Evolutionary conservation across 2,797 vertebrate genomes (phyloP).

Genomic region (Coilia nasus): DNA sequence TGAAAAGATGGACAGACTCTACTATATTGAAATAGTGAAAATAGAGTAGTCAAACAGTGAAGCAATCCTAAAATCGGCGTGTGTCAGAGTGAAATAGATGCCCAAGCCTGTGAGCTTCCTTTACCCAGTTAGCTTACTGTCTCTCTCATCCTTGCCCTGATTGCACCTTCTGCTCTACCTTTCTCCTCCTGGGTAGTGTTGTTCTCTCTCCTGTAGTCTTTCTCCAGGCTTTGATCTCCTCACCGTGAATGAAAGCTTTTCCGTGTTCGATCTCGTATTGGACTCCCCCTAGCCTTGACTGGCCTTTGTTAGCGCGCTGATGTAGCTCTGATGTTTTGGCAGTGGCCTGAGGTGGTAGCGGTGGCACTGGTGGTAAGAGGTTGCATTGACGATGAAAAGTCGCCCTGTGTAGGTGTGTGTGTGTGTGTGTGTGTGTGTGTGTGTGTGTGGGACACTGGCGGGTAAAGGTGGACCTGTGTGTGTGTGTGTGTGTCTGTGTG

Average conservation of each 20-base stretch:
- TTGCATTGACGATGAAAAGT: no score
- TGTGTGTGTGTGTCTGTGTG: no score
- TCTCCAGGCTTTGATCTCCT: neutral
- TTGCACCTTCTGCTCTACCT: neutral
- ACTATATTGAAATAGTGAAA: no score
- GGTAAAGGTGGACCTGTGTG: no score
- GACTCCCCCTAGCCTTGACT: neutral
- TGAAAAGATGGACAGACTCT: no score
- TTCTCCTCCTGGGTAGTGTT: neutral
- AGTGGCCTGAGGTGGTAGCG: neutral
- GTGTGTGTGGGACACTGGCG: no score
- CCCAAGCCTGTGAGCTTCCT: neutral
- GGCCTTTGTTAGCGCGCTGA: conserved; percentile 4
- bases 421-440: no score
- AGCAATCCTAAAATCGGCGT: no score
- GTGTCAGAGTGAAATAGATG: no score
- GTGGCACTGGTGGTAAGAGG: neutral
- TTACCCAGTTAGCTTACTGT: neutral
- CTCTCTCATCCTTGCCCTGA: neutral
- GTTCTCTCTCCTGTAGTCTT: conserved; percentile 8
- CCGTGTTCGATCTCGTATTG: conserved; percentile 16
- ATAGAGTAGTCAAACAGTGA: no score
- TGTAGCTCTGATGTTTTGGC: conserved; percentile 15
- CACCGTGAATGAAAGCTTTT: neutral
- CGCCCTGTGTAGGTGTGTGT: no score